Evolutionary conservation across 2,888 invertebrate species (phyloP), one percentile per base, ranked within the genome.

Genomic region (Cryptus armator): DNA sequence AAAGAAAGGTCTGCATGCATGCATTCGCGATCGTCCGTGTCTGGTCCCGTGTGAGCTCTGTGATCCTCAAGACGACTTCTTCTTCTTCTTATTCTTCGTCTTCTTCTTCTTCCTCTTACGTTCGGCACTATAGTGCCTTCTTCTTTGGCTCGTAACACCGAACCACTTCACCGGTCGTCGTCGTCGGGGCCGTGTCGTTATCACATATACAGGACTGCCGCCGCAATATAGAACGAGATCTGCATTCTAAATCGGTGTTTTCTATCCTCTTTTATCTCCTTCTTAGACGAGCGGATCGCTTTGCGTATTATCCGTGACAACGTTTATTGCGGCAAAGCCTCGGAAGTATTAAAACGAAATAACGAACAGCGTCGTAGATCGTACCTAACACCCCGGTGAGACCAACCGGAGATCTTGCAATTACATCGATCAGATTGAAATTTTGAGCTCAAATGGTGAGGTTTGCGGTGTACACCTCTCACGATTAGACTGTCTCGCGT

Each of bases 201-300:
- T 84, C 81, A 43, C 68, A 64, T 16, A 75, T 37, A 75, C 43
- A 66, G 37, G 16, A 62, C 19, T 37, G n/a, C 64, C 37, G 71
- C 37, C 37, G 75, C 70, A 78, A 83, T 86, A 80, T 78, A 81
- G 87, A 83, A 81, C 83, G 76, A 86, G 83, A 86, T 87, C 83
- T 85, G 81, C 86, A 83, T 86, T 84, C 74, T 82, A 87, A 84
- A 86, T 87, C 86, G 79, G 82, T 79, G 32, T 51, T 78, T 79
- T 78, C 59, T 46, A 3, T 77, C 78, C 29, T 76, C 78, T 56
- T 80, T 46, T 48, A 53, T 44, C 56, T 78, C 53, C 56, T 48
- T 16, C 71, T 37, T 19, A 10, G 51, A 16, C 51, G 14, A 14
- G 51, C 51, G 51, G 75, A 85, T 85, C 75, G 66, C 29, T 64